Evolutionary conservation across 37 sponge, comb jelly and placozoan species (phyloP).

Genomic region (Cladorhizidae sp.): DNA sequence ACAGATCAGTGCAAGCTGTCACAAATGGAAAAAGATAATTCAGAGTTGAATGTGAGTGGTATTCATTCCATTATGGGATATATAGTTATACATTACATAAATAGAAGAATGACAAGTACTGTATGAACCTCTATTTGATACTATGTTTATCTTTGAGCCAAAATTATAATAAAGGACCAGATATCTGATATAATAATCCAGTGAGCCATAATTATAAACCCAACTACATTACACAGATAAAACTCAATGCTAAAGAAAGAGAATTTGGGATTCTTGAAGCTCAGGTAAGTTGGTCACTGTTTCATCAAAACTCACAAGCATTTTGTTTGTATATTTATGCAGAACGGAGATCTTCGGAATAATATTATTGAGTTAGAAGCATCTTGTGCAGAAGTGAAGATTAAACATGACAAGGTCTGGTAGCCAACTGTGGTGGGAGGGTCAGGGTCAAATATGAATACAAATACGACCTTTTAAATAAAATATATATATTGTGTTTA

Average conservation of each 20-base stretch:
- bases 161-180: no score
- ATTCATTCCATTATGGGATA: no score
- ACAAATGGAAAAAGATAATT: neutral
- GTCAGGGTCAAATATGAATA: no score
- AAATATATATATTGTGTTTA: neutral
- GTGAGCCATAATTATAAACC: no score
- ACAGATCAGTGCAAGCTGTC: conserved; percentile 3
- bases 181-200: no score
- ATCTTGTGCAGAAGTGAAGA: neutral
- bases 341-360: neutral
- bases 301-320: neutral
- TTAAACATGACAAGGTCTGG: neutral
- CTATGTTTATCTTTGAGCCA: no score
- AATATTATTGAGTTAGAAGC: neutral
- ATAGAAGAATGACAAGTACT: no score
- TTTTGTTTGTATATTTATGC: neutral
- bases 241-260: neutral
- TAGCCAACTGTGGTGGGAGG: neutral
- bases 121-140: no score
- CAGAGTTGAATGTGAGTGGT: neutral
- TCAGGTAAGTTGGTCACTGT: neutral
- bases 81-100: no score
- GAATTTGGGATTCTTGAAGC: neutral
- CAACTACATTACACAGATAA: no score
- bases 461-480: neutral